phyloP scores from a whole-genome alignment of 2,113 vertebrate genomes.

The Thalassoma bifasciatum region DNA sequence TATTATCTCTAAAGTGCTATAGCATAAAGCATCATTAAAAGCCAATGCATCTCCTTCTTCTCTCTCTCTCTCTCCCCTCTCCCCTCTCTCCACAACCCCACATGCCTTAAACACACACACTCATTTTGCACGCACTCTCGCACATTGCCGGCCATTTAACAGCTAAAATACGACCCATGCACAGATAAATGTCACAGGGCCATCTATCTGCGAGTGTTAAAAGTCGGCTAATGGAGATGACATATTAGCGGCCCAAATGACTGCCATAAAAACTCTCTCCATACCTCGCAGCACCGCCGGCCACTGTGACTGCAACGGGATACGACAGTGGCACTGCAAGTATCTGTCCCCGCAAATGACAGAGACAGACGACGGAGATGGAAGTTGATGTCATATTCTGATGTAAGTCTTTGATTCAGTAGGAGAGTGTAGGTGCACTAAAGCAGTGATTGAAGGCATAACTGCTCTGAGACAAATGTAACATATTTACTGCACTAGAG shows the following conservation, averaged over 20 bases:
- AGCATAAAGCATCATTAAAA: slow-evolving; percentile 74
- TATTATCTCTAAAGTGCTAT: slow-evolving; percentile 72
- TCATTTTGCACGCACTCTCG: slow-evolving; percentile 55
- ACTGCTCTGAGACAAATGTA: slow-evolving; percentile 24
- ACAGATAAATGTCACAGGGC: slow-evolving; percentile 79
- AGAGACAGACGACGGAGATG: slow-evolving; percentile 29
- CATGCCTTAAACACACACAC: slow-evolving; percentile 55
- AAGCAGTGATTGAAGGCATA: slow-evolving; percentile 19
- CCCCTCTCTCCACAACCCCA: not conserved
- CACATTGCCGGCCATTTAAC: slow-evolving; percentile 69
- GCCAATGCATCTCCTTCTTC: slow-evolving; percentile 62
- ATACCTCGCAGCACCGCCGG: slow-evolving; percentile 56
- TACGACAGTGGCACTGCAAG: slow-evolving; percentile 42
- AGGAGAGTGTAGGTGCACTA: slow-evolving; percentile 6
- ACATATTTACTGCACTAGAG: slow-evolving; percentile 32
- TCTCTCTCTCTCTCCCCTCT: slow-evolving; percentile 24
- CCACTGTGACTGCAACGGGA: slow-evolving; percentile 60
- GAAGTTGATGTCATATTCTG: slow-evolving; percentile 69
- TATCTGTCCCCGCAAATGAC: slow-evolving; percentile 28
- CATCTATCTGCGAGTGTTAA: slow-evolving; percentile 79
- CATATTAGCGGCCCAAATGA: slow-evolving; percentile 81
- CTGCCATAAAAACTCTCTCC: slow-evolving; percentile 76
- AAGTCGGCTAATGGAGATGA: slow-evolving; percentile 81
- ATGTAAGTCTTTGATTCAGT: slow-evolving; percentile 46
- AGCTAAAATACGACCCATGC: slow-evolving; percentile 76